Percentiles rank a stretch among this genome's conserved stretches.
Evolutionary conservation across 2,888 invertebrate species (phyloP).

Genomic region (Cheilosia pagana): DNA sequence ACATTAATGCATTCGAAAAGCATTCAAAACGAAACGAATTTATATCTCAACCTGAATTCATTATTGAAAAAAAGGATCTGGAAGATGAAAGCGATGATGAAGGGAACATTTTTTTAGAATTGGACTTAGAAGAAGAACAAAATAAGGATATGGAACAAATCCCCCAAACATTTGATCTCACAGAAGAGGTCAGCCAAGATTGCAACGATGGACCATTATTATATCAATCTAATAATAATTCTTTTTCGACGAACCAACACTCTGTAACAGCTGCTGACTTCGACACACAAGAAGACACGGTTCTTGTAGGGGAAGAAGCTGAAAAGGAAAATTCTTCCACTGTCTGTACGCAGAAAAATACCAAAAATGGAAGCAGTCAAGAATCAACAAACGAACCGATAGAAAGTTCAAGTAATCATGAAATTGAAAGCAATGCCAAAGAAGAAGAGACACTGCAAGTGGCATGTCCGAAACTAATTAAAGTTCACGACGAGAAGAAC

Average conservation of each 20-base stretch:
- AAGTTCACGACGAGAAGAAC: not conserved
- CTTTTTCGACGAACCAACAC: not conserved
- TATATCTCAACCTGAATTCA: slow-evolving; percentile 75
- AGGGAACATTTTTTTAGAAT: slow-evolving; percentile 70
- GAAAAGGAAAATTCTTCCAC: slow-evolving; percentile 1
- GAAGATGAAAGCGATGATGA: slow-evolving; percentile 72
- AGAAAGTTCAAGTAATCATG: not conserved
- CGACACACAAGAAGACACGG: slow-evolving; percentile 8
- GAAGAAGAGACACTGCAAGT: not conserved
- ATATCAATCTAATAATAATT: slow-evolving; percentile 39
- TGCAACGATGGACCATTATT: slow-evolving; percentile 27
- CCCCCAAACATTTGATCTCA: slow-evolving; percentile 1
- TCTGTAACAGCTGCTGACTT: not conserved
- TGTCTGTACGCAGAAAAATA: not conserved
- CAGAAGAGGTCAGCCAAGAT: slow-evolving; percentile 41
- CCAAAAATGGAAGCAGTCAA: not conserved
- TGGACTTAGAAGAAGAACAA: slow-evolving; percentile 57
- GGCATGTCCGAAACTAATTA: no score
- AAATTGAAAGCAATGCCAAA: not conserved
- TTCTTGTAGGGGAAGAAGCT: not conserved
- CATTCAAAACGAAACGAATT: slow-evolving; percentile 16
- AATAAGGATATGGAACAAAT: slow-evolving; percentile 32
- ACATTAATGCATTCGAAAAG: slow-evolving; percentile 31
- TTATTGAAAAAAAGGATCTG: slow-evolving; percentile 76
- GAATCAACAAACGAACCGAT: not conserved